Evolutionary conservation across 2,113 vertebrate species (phyloP).

Genomic region (Pagrus major): DNA sequence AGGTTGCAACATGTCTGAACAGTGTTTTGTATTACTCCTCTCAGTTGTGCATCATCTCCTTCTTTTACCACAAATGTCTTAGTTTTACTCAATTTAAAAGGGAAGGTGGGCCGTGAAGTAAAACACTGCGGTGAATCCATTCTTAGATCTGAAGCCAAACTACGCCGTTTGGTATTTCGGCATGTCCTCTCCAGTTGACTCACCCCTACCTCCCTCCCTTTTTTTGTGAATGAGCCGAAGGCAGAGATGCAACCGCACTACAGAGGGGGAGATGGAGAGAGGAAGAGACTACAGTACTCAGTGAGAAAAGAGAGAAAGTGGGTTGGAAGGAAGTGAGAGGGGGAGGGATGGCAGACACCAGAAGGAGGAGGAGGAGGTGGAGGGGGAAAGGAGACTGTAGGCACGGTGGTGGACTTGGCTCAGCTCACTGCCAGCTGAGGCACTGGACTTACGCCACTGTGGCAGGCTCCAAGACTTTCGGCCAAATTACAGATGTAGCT

Average conservation of each 20-base stretch:
- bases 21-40: background rate
- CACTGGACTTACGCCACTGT: constrained; percentile 40
- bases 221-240: constrained; percentile 35
- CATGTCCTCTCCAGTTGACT: constrained; percentile 14
- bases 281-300: background rate
- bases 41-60: background rate
- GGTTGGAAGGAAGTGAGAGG: background rate
- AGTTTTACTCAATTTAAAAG: background rate
- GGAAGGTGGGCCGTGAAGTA: background rate
- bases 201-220: constrained; percentile 1
- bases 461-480: constrained; percentile 35
- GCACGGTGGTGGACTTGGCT: constrained; percentile 41
- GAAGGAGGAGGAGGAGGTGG: constrained; percentile 25
- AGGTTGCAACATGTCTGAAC: background rate
- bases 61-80: constrained; percentile 9
- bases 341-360: constrained; percentile 30
- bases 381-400: background rate
- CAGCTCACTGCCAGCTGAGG: constrained; percentile 51
- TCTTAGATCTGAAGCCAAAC: constrained; percentile 1
- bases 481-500: constrained; percentile 56
- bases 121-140: constrained; percentile 1
- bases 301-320: constrained; percentile 4
- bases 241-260: background rate
- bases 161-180: constrained; percentile 32
- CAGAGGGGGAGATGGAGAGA: background rate